Conservation (phyloP, 2,113 vertebrate genomes). For the Siniperca chuatsi region DNA sequence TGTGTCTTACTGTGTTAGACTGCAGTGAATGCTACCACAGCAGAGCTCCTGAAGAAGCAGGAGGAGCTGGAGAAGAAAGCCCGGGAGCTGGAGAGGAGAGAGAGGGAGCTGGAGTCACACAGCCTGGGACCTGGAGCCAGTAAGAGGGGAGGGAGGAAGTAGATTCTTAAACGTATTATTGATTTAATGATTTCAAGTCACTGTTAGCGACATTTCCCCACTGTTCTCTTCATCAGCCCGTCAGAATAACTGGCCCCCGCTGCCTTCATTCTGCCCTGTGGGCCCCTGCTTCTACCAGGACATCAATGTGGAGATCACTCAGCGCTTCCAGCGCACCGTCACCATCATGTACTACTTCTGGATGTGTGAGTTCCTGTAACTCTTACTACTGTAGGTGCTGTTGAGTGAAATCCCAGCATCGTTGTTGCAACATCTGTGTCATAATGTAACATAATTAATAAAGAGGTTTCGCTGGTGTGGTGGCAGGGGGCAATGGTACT, state of each 20-base stretch:
- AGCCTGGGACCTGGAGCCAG: slow-evolving; percentile 84
- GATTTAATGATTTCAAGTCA: not conserved
- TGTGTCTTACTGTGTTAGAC: slow-evolving; percentile 58
- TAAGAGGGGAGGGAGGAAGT: slow-evolving; percentile 61
- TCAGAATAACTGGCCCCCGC: slow-evolving; percentile 95
- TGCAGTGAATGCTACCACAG: slow-evolving; percentile 86
- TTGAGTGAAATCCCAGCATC: not conserved
- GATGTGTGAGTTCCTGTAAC: slow-evolving; percentile 89
- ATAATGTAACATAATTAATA: not conserved
- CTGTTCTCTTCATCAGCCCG: slow-evolving; percentile 78
- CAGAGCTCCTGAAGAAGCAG: slow-evolving; percentile 92
- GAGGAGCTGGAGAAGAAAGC: slow-evolving; percentile 96
- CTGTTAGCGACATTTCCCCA: not conserved
- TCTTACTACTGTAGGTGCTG: not conserved
- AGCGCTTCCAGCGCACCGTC: slow-evolving; percentile 93
- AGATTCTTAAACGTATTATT: not conserved
- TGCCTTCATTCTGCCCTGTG: slow-evolving; percentile 93
- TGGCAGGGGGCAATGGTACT: not conserved
- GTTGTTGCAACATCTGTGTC: not conserved
- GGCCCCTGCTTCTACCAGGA: slow-evolving; percentile 98
- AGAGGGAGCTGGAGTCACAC: slow-evolving; percentile 90
- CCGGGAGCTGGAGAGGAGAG: slow-evolving; percentile 91
- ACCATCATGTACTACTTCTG: slow-evolving; percentile 97
- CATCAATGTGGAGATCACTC: slow-evolving; percentile 92
- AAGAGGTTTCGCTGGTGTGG: not conserved